Conservation (phyloP, 2,113 vertebrate species). For the Podarcis raffonei region DNA sequence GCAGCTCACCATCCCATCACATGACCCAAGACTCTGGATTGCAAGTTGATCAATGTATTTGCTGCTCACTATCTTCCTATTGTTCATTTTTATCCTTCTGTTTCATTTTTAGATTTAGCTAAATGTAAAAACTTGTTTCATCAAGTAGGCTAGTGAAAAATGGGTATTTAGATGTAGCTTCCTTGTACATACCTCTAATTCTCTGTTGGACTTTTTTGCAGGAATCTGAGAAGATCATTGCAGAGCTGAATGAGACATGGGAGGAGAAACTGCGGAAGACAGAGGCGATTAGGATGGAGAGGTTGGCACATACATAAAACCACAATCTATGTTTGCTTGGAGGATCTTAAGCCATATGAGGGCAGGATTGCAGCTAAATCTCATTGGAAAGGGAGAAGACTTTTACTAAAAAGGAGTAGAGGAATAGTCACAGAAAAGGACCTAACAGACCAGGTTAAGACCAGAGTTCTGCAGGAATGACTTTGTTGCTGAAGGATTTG, state of each 20-base stretch:
- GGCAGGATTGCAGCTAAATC: neutral
- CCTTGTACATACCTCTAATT: neutral
- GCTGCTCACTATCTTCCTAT: neutral
- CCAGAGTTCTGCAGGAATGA: neutral
- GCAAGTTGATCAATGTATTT: neutral
- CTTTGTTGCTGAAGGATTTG: neutral
- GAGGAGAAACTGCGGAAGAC: conserved; percentile 97
- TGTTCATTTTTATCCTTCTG: neutral
- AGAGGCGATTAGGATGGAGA: conserved; percentile 97
- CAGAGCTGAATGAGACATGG: conserved; percentile 92
- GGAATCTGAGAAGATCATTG: conserved; percentile 99
- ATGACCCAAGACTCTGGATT: neutral
- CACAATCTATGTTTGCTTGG: neutral
- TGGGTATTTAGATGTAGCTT: neutral
- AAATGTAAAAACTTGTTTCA: neutral
- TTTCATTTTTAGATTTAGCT: neutral
- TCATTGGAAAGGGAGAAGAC: neutral
- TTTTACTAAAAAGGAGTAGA: too few species aligned
- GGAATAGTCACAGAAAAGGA: neutral
- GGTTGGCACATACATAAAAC: conserved; percentile 73
- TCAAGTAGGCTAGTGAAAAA: too few species aligned
- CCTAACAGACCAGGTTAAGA: neutral
- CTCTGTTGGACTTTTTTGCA: conserved; percentile 61
- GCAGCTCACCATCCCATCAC: too few species aligned
- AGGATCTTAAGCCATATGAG: neutral